These are phyloP conservation scores for Scytalopus superciliaris DNA, from an alignment of 2,113 vertebrate species.

Conservation along the genomic window DNA sequence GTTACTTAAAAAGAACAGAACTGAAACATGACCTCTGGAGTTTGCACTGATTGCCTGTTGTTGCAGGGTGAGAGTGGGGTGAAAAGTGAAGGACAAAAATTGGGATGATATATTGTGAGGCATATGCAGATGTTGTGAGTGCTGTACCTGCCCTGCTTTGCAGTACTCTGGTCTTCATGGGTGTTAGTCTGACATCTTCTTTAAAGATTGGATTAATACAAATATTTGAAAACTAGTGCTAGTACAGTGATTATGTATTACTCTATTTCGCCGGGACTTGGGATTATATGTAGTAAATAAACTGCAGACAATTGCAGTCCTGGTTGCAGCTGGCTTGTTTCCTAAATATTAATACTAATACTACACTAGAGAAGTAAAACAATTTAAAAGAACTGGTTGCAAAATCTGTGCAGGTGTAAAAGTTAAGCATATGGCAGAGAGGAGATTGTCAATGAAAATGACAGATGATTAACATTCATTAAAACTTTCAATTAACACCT, in stretches of 20 bases:
- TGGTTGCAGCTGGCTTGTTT: slow-evolving; percentile 64
- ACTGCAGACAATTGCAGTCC: not conserved
- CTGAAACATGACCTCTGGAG: not conserved
- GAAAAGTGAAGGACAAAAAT: not conserved
- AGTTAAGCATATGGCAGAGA: slow-evolving; percentile 75
- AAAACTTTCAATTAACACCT: slow-evolving; percentile 82
- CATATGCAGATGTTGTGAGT: not conserved
- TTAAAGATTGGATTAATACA: not conserved
- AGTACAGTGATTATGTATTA: not conserved
- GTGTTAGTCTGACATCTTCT: not conserved
- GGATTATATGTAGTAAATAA: not conserved
- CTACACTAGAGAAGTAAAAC: slow-evolving; percentile 65
- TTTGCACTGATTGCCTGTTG: not conserved
- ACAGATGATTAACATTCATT: slow-evolving; percentile 80
- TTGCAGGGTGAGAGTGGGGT: not conserved
- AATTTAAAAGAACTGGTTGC: slow-evolving; percentile 60
- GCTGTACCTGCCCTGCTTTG: not conserved
- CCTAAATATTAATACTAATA: slow-evolving; percentile 76
- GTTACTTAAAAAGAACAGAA: slow-evolving; percentile 3
- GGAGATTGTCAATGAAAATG: slow-evolving; percentile 72
- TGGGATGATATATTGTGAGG: not conserved
- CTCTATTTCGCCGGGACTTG: not conserved
- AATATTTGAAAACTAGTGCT: not conserved
- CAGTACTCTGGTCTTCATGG: not conserved
- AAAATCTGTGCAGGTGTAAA: slow-evolving; percentile 76